Evolutionary conservation across 2,888 invertebrate genomes (phyloP).

Genomic region (Ctena decussata): DNA sequence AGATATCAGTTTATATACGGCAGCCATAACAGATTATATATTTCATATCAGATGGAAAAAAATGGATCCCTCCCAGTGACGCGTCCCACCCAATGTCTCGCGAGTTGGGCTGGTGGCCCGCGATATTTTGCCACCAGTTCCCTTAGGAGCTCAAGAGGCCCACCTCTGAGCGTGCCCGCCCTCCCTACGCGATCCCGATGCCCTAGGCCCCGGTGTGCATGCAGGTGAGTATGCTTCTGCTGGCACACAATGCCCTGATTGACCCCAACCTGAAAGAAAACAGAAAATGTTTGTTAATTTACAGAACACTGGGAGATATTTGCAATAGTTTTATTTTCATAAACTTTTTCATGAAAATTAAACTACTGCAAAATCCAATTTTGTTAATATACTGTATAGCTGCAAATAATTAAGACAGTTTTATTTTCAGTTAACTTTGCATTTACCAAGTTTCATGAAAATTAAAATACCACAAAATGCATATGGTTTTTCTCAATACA

Average conservation of each 20-base stretch:
- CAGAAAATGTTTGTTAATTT: no score
- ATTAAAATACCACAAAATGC: no score
- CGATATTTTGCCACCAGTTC: conserved; percentile 51
- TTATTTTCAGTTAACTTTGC: no score
- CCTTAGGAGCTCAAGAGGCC: conserved; percentile 70
- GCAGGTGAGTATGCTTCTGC: conserved; percentile 63
- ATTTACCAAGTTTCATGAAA: no score
- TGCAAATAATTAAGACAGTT: no score
- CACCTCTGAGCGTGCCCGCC: conserved; percentile 78
- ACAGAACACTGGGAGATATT: no score
- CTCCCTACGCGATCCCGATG: conserved; percentile 69
- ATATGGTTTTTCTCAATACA: no score
- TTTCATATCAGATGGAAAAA: conserved; percentile 16
- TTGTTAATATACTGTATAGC: no score
- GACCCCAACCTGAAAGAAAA: conserved; percentile 74
- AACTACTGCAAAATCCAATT: no score
- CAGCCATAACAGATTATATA: neutral
- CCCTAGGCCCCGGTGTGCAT: conserved; percentile 71
- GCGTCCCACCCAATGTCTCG: conserved; percentile 75
- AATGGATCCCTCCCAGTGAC: conserved; percentile 78
- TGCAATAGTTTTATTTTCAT: no score
- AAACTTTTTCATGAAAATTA: no score
- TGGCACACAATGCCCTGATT: conserved; percentile 72
- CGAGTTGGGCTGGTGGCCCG: conserved; percentile 59
- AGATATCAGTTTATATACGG: neutral